A percentile compares a stretch with the other conserved stretches of the same genome.
phyloP scores from a whole-genome alignment of 2,113 vertebrate genomes.

The Paradoxurus hermaphroditus region DNA sequence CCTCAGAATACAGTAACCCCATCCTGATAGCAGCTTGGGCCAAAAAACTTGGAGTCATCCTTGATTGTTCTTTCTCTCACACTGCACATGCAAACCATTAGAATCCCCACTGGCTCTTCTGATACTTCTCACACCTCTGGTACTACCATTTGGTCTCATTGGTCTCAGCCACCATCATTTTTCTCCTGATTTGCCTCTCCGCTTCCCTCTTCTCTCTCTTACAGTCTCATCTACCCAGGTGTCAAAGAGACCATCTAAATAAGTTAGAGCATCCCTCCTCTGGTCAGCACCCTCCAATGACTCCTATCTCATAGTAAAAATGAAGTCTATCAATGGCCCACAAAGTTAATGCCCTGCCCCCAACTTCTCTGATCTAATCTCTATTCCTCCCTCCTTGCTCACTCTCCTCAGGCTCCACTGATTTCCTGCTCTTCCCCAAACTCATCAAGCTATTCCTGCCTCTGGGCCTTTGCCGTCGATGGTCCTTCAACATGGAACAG shows the following conservation, averaged over 20 bases:
- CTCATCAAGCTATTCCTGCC: neutral
- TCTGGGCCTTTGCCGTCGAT: neutral
- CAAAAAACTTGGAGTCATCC: neutral
- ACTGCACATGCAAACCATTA: neutral
- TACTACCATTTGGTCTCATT: neutral
- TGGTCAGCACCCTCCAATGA: neutral
- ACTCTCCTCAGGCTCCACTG: neutral
- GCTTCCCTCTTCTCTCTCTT: neutral
- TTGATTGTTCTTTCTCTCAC: neutral
- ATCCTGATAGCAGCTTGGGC: neutral
- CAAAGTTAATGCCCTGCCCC: neutral
- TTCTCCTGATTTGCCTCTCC: neutral
- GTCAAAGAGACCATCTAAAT: neutral
- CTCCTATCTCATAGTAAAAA: neutral
- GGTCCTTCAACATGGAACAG: neutral
- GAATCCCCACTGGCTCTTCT: neutral
- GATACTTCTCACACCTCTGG: neutral
- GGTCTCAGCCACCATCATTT: neutral
- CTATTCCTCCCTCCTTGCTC: neutral
- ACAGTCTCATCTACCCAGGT: neutral
- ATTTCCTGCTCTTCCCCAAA: neutral
- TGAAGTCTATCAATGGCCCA: neutral
- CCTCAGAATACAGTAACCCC: neutral
- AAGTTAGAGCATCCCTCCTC: neutral
- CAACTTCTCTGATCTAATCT: neutral